Conservation (phyloP, 2,113 vertebrate genomes). For the Phylloscopus trochiloides region DNA sequence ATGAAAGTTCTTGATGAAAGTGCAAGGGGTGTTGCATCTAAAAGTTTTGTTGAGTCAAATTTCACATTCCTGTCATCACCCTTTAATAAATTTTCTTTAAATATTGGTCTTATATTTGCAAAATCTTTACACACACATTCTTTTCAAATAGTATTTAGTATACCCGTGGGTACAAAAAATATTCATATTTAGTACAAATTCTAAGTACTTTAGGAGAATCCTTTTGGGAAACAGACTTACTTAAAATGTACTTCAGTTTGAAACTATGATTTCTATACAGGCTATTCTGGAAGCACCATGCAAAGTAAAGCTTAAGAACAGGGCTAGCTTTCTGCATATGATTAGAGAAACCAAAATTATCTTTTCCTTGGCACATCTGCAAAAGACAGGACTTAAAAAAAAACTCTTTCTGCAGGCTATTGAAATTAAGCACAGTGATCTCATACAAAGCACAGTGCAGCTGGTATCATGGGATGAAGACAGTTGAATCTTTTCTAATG, state of each 20-base stretch:
- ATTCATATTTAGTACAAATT: not conserved
- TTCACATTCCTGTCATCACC: not conserved
- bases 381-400: constrained; percentile 70
- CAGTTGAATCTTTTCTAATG: constrained; percentile 68
- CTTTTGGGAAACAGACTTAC: not conserved
- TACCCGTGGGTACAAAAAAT: not conserved
- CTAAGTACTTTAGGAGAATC: not conserved
- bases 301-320: constrained; percentile 52
- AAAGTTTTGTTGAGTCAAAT: not conserved
- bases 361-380: constrained; percentile 67
- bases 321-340: constrained; percentile 27
- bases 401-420: constrained; percentile 68
- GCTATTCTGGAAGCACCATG: not conserved
- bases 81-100: not conserved
- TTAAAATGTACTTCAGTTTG: not conserved
- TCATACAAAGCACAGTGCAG: constrained; percentile 71
- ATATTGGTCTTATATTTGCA: not conserved
- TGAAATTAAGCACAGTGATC: constrained; percentile 73
- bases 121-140: not conserved
- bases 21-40: not conserved
- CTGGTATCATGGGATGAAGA: constrained; percentile 72
- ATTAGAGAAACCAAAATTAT: constrained; percentile 68
- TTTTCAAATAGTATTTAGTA: not conserved
- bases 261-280: not conserved
- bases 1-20: not conserved